Percentiles rank a stretch among this genome's conserved stretches.
Conservation (phyloP, 2,888 invertebrate species). For the Nasonia oneida region DNA sequence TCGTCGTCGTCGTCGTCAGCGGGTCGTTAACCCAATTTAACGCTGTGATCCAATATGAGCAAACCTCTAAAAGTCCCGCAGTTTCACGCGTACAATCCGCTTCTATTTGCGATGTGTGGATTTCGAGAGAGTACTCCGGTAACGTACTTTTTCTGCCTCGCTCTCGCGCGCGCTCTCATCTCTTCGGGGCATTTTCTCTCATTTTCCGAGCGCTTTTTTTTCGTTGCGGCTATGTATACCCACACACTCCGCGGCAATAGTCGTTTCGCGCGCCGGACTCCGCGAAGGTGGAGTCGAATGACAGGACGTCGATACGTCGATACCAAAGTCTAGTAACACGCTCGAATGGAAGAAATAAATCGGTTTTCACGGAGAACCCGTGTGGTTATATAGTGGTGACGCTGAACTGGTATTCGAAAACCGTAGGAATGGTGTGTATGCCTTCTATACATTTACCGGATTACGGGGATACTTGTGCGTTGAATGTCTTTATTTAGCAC, state of each 20-base stretch:
- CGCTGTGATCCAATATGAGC: background rate
- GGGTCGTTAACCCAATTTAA: conserved; percentile 6
- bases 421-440: background rate
- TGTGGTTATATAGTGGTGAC: background rate
- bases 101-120: conserved; percentile 12
- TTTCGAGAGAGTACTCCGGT: conserved; percentile 14
- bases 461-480: background rate
- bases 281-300: conserved; percentile 35
- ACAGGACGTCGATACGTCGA: conserved; percentile 61
- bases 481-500: background rate
- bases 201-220: background rate
- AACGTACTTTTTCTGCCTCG: background rate
- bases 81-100: background rate
- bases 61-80: background rate
- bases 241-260: background rate
- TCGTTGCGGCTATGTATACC: background rate
- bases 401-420: conserved; percentile 18
- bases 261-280: conserved; percentile 28
- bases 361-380: conserved; percentile 12
- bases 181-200: conserved; percentile 4
- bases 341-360: conserved; percentile 57
- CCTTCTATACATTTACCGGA: conserved; percentile 16
- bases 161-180: background rate
- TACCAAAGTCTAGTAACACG: conserved; percentile 44
- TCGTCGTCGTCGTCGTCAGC: background rate